Base-by-base conservation (phyloP, 2,113 vertebrate genomes). In the Rhinoptilus africanus region DNA sequence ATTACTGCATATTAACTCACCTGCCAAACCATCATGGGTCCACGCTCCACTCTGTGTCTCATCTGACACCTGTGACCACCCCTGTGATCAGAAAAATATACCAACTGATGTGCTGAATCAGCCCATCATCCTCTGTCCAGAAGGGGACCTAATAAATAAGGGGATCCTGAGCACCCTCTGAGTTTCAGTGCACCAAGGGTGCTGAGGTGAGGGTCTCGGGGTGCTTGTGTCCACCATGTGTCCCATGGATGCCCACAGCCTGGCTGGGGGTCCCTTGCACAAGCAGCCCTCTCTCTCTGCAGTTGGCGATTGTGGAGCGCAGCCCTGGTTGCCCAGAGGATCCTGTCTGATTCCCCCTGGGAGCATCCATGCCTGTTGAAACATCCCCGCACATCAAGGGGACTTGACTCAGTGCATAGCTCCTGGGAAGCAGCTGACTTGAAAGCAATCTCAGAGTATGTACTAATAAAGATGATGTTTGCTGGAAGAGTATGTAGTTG, bases 291-390 rank as follows among this genome's bases (percentile, higher is more conserved):
- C n/a, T 62, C 22, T 60, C 9, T 88, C 35, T 1, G 0, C 34
- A 43, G n/a, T 43, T 3, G 2, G 21, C 0, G 1, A 9, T 30
- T 64, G 39, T 6, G 10, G 35, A 79, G 14, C 3, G 0, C 3
- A 72, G 68, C 39, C 53, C 28, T 13, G 15, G 19, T 12, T 72
- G 32, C 41, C 12, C 3, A 0, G 11, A 59, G 28, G 28, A 26
- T 72, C 24, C 23, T 86, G 62, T 17, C 22, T 85, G 32, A 26
- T 10, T 51, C 37, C 32, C 53, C 19, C 9, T 54, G 28, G 80
- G 77, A 81, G 10, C 4, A 0, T 62, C 69, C 57, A n/a, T 0
- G 12, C 32, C 35, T 43, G 34, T 15, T 8, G 20, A 78, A 93
- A 60, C 71, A 37, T 18, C 60, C 34, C 9, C 0, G 6, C 27